Evolutionary conservation across 1,140 invertebrate species (phyloP).

Genomic region (Xylocopa sonorina): DNA sequence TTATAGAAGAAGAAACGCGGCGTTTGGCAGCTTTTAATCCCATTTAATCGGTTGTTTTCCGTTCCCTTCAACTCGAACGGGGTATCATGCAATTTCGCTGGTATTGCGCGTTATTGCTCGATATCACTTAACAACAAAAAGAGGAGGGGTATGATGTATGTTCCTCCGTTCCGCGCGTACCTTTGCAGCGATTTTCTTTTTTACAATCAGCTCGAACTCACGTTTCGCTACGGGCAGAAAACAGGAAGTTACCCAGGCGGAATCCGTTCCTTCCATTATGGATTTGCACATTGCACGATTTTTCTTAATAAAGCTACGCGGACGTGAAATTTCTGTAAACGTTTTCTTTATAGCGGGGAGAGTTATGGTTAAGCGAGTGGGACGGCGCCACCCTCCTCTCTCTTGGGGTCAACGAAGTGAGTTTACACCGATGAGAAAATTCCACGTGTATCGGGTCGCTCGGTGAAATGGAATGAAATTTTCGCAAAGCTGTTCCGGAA

Average conservation of each 20-base stretch:
- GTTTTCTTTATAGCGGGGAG: slow-evolving; percentile 31
- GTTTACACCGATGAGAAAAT: slow-evolving; percentile 69
- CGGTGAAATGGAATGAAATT: slow-evolving; percentile 55
- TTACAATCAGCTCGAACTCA: slow-evolving; percentile 5
- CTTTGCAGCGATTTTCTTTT: slow-evolving; percentile 3
- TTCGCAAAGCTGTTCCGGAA: slow-evolving; percentile 42
- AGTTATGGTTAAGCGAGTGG: slow-evolving; percentile 56
- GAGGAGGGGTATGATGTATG: background rate
- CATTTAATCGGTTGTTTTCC: background rate
- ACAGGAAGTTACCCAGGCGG: background rate
- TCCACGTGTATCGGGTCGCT: slow-evolving; percentile 53
- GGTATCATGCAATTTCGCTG: background rate
- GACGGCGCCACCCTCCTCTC: background rate
- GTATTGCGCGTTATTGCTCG: background rate
- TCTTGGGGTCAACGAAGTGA: slow-evolving; percentile 53
- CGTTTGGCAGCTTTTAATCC: background rate
- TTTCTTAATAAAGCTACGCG: slow-evolving; percentile 54
- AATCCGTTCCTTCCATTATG: slow-evolving; percentile 18
- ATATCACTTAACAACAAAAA: background rate
- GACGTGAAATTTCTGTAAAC: slow-evolving; percentile 50
- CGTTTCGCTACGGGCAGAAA: background rate
- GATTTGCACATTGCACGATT: slow-evolving; percentile 51
- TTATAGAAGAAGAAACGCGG: background rate
- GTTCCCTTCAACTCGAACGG: background rate
- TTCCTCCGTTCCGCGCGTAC: background rate